Base-by-base conservation (phyloP, 2,888 invertebrate genomes). In the Geophilus truncorum region DNA sequence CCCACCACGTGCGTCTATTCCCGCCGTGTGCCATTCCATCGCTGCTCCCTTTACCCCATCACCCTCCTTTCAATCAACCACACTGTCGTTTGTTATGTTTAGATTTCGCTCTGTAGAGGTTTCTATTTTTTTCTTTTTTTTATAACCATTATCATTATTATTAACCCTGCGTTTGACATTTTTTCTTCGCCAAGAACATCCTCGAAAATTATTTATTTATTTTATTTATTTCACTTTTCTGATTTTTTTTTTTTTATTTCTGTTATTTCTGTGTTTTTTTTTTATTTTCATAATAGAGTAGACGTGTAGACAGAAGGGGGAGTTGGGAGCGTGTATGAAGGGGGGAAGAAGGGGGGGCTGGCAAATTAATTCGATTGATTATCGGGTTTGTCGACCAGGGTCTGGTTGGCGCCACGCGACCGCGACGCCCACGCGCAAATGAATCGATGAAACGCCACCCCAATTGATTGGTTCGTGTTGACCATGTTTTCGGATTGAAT, bases 11-110 rank as follows among this genome's bases (percentile, higher is more conserved):
- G 78, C 78, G 40, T 21, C 45, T 40, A 40, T 78, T 78, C 78
- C 78, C 78, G 78, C 78, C 78, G 78, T 45, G 77, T 15, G 77
- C 34, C 34, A 34, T 77, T 34, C 77, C 77, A n/a, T 34, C 18
- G 77, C 18, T 28, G n/a, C 76, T 30, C 28, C 21, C n/a, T 34
- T 15, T n/a, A n/a, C 36, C 34, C 34, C 77, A 15, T 18, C 75
- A 10, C 2, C 30, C 32, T n/a, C n/a, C 75, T 10, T 23, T 32
- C 75, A 23, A 28, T 32, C 75, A 36, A 32, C 32, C 76, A n/a
- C n/a, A n/a, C n/a, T 18, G 51, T 18, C 51, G 51, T 18, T 40
- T 40, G 15, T 40, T n/a, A 40, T 51, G 51, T 51, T 51, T 51
- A 21, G 51, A 51, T 51, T 51, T 51, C 51, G 51, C 18, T 51